Evolutionary conservation across 2,113 vertebrate species (phyloP).

Genomic region (Butorides virescens): DNA sequence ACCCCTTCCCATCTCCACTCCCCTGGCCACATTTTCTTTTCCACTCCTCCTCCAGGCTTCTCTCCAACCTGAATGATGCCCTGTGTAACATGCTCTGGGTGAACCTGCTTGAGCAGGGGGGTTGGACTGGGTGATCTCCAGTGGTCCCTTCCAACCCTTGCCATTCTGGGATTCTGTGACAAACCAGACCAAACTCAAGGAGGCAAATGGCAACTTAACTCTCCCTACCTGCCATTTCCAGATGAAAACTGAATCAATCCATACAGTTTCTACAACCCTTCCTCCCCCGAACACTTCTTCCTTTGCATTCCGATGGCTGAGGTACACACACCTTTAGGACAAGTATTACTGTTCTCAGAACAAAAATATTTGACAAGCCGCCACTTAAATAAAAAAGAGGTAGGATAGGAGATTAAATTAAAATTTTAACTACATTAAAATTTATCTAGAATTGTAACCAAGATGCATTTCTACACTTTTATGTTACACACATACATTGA

Average conservation of each 20-base stretch:
- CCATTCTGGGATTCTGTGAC: too few species aligned
- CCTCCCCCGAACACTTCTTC: neutral
- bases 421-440: neutral
- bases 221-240: neutral
- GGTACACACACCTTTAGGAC: neutral
- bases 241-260: neutral
- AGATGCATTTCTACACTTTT: neutral
- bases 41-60: neutral
- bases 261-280: neutral
- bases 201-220: neutral
- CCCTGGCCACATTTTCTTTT: neutral
- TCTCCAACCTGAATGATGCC: too few species aligned
- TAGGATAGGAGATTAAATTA: neutral
- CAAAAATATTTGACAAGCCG: neutral
- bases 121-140: too few species aligned
- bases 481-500: accelerated
- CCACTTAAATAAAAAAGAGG: neutral
- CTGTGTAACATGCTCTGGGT: too few species aligned
- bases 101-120: too few species aligned
- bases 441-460: neutral
- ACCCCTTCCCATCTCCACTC: neutral
- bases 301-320: neutral
- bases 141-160: too few species aligned
- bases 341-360: neutral
- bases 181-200: neutral